Conservation (phyloP, 2,888 invertebrate genomes). For the Ganaspis brasiliensis region DNA sequence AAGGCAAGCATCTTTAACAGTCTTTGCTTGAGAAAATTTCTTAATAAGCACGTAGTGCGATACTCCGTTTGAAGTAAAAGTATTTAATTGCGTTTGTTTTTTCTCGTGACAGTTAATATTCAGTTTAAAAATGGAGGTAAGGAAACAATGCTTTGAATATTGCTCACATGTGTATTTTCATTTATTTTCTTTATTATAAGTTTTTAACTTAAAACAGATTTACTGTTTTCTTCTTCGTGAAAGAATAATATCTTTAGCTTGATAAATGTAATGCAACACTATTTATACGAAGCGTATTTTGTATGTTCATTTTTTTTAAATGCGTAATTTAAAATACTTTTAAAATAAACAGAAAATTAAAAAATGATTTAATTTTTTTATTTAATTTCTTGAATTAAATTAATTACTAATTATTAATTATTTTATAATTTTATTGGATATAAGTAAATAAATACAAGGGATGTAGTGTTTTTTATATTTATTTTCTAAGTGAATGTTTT, state of each 20-base stretch:
- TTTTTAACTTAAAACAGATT: neutral
- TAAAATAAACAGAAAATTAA: constrained; percentile 4
- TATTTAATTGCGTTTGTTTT: constrained; percentile 22
- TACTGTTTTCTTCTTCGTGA: no score
- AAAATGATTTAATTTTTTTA: constrained; percentile 42
- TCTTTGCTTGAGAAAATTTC: constrained; percentile 50
- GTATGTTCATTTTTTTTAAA: no score
- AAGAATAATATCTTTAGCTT: no score
- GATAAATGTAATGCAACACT: no score
- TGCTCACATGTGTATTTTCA: neutral
- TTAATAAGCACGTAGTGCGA: neutral
- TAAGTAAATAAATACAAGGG: no score
- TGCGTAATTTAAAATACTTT: no score
- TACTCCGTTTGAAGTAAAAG: constrained; percentile 19
- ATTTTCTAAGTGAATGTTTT: constrained; percentile 35
- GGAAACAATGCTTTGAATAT: neutral
- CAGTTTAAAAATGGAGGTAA: constrained; percentile 19
- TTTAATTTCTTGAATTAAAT: neutral
- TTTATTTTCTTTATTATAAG: neutral
- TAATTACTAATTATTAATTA: neutral
- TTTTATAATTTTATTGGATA: no score
- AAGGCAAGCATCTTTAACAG: constrained; percentile 65
- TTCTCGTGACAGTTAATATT: neutral
- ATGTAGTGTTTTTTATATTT: neutral
- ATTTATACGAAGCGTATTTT: no score